These are phyloP conservation scores for Lucifuga dentata DNA, from an alignment of 2,113 vertebrate genomes.

Conservation along the genomic window DNA sequence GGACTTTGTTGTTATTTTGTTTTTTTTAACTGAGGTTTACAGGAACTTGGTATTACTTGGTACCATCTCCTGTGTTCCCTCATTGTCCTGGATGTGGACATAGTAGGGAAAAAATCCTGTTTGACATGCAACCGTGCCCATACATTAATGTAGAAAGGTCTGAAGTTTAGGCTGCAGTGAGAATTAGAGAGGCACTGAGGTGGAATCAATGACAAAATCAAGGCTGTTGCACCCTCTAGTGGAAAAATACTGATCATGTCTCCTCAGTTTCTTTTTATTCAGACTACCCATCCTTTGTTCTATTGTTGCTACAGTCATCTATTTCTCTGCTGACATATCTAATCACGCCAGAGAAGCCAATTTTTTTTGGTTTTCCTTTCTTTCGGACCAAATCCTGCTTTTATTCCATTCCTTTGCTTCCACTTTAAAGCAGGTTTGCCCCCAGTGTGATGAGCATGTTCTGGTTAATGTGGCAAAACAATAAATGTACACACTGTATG, in stretches of 20 bases:
- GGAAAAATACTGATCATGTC: slow-evolving; percentile 34
- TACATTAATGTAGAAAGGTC: slow-evolving; percentile 19
- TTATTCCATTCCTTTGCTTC: slow-evolving; percentile 46
- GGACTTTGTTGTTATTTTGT: slow-evolving; percentile 17
- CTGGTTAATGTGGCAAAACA: background rate
- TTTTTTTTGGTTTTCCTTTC: slow-evolving; percentile 16
- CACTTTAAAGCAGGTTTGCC: slow-evolving; percentile 35
- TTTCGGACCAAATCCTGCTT: slow-evolving; percentile 54
- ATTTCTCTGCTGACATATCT: slow-evolving; percentile 23
- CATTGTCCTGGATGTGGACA: slow-evolving; percentile 24
- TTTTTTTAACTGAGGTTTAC: slow-evolving; percentile 1
- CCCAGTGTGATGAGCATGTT: slow-evolving; percentile 14
- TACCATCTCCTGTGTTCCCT: slow-evolving; percentile 31
- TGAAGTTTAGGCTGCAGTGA: background rate
- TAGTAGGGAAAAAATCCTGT: slow-evolving; percentile 18
- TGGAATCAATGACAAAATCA: slow-evolving; percentile 38
- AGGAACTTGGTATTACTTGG: background rate
- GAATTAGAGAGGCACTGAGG: background rate
- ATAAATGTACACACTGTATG: background rate
- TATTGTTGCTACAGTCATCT: slow-evolving; percentile 45
- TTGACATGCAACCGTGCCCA: slow-evolving; percentile 16
- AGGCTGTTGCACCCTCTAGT: slow-evolving; percentile 80
- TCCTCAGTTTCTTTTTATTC: slow-evolving; percentile 12
- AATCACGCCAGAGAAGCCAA: slow-evolving; percentile 28
- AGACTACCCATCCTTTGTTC: slow-evolving; percentile 60